Evolutionary conservation across 2,113 vertebrate species (phyloP).

Genomic region (Alces alces): DNA sequence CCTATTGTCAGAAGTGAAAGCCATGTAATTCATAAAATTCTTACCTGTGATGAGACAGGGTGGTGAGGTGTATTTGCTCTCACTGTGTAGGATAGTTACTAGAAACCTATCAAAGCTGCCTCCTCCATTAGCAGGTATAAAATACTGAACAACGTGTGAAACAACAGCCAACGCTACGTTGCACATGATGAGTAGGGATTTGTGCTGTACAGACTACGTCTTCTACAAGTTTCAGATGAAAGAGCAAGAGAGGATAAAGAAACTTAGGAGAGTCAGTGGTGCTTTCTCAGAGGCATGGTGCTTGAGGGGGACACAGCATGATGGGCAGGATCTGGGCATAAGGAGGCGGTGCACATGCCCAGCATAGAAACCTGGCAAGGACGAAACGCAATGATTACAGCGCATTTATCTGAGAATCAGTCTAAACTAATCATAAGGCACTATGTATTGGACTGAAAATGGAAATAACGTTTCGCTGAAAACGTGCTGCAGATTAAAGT

Average conservation of each 20-base stretch:
- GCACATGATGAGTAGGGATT: not conserved
- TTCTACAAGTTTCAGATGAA: not conserved
- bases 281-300: not conserved
- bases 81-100: not conserved
- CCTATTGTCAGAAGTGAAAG: conserved; percentile 8
- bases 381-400: not conserved
- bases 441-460: not conserved
- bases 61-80: not conserved
- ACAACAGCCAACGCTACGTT: not conserved
- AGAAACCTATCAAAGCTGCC: not conserved
- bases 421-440: not conserved
- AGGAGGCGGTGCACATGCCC: not conserved
- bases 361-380: not conserved
- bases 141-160: not conserved
- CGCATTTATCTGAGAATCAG: not conserved
- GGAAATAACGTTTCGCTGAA: not conserved
- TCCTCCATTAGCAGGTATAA: not conserved
- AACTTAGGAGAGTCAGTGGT: not conserved
- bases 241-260: not conserved
- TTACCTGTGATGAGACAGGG: not conserved
- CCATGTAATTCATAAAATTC: not conserved
- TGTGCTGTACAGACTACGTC: not conserved
- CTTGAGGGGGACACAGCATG: not conserved
- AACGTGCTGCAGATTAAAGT: not conserved
- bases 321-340: no score